These are phyloP conservation scores for Micromesistius poutassou DNA, from an alignment of 2,797 vertebrate species.

Conservation along the genomic window DNA sequence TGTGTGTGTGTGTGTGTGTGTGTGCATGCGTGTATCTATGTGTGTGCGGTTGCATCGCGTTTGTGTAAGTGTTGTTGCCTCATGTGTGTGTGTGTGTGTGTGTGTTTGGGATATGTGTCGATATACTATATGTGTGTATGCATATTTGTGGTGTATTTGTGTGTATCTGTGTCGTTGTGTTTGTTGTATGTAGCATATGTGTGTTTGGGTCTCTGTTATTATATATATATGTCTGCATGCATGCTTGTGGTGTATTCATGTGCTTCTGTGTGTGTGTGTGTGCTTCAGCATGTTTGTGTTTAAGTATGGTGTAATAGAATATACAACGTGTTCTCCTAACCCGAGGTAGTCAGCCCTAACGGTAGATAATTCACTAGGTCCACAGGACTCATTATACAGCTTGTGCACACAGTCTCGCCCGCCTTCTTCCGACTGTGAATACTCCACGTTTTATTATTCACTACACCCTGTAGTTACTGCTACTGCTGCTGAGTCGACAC, in stretches of 20 bases:
- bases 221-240: not conserved
- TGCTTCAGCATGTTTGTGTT: too few species aligned
- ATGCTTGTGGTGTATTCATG: conserved; percentile 4
- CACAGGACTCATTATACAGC: not conserved
- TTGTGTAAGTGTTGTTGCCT: too few species aligned
- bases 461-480: conserved; percentile 43
- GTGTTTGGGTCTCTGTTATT: not conserved
- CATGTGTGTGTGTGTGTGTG: not conserved
- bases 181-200: not conserved
- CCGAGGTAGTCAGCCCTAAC: conserved; percentile 3
- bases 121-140: conserved; percentile 1
- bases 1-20: conserved; percentile 4
- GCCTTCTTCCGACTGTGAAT: conserved; percentile 14
- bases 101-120: not conserved
- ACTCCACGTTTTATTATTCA: conserved; percentile 59
- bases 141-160: conserved; percentile 4
- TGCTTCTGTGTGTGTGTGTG: too few species aligned
- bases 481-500: conserved; percentile 53
- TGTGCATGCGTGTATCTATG: conserved; percentile 1
- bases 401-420: not conserved
- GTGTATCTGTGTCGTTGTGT: conserved; percentile 5
- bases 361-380: conserved; percentile 2
- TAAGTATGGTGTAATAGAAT: conserved; percentile 5
- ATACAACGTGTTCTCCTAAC: conserved; percentile 9
- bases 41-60: conserved; percentile 3